Evolutionary conservation across 2,888 invertebrate genomes (phyloP).

Genomic region (Caenorhabditis zanzibari): DNA sequence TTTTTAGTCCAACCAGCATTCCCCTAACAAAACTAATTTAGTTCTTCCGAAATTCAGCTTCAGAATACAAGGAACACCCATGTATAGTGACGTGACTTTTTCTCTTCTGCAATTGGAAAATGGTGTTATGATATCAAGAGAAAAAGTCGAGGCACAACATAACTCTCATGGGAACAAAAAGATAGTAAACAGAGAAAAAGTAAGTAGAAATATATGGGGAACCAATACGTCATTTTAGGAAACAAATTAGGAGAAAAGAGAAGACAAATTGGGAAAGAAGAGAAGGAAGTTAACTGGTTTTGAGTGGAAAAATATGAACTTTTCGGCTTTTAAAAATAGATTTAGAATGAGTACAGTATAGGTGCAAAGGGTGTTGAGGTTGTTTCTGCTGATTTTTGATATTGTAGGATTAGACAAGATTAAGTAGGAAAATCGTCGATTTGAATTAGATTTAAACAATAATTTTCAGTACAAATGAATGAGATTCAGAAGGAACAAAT

Average conservation of each 20-base stretch:
- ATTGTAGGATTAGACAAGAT: too few species aligned
- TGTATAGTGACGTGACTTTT: not conserved
- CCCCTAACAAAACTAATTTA: too few species aligned
- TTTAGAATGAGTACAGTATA: not conserved
- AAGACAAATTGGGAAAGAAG: not conserved
- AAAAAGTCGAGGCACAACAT: conserved; percentile 8
- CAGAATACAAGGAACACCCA: not conserved
- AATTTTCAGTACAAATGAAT: too few species aligned
- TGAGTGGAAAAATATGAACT: conserved; percentile 5
- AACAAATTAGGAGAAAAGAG: conserved; percentile 17
- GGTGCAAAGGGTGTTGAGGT: not conserved
- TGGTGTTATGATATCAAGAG: not conserved
- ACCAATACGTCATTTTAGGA: conserved; percentile 31
- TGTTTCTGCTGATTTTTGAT: too few species aligned
- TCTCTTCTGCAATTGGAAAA: not conserved
- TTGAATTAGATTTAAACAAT: too few species aligned
- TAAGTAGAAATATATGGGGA: not conserved
- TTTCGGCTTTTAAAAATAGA: not conserved
- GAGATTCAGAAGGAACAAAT: too few species aligned
- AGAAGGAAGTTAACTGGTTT: conserved; percentile 19
- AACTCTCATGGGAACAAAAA: conserved; percentile 15
- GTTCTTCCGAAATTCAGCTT: too few species aligned
- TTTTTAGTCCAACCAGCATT: too few species aligned
- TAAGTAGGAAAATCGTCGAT: too few species aligned
- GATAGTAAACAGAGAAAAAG: not conserved